Evolutionary conservation across 1,140 invertebrate species (phyloP).

Genomic region (Drosophila micromelanica): DNA sequence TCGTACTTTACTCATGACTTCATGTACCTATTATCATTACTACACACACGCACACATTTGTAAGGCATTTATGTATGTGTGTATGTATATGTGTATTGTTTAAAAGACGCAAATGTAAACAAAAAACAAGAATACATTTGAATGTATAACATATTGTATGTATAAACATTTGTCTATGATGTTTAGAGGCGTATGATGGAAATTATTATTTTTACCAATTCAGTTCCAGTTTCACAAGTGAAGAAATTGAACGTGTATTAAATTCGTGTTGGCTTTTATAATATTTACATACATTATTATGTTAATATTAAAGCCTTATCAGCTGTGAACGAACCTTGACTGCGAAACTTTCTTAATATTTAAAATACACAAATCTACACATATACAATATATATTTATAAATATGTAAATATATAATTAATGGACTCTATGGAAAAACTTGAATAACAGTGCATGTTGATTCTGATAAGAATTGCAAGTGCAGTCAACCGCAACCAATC

Average conservation of each 20-base stretch:
- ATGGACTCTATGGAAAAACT: no score
- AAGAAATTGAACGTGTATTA: neutral
- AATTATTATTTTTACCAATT: neutral
- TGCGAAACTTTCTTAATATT: no score
- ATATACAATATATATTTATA: neutral
- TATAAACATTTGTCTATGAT: constrained; percentile 1
- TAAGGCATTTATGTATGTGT: neutral
- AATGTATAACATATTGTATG: constrained; percentile 4
- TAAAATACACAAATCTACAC: neutral
- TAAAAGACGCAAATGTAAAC: constrained; percentile 10
- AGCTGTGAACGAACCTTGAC: constrained; percentile 3
- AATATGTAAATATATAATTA: neutral
- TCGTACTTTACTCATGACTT: constrained; percentile 4
- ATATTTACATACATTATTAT: neutral
- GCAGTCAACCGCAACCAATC: no score
- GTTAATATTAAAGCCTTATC: constrained; percentile 1
- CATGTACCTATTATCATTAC: neutral
- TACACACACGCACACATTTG: neutral
- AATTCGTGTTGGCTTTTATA: neutral
- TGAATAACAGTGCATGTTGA: no score
- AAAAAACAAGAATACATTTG: constrained; percentile 2
- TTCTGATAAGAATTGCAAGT: no score
- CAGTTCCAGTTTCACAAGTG: neutral
- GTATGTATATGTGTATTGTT: neutral
- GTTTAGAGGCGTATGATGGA: constrained; percentile 2